These are phyloP conservation scores for Pyrocoelia pectoralis DNA, from an alignment of 2,888 invertebrate genomes.

Conservation along the genomic window DNA sequence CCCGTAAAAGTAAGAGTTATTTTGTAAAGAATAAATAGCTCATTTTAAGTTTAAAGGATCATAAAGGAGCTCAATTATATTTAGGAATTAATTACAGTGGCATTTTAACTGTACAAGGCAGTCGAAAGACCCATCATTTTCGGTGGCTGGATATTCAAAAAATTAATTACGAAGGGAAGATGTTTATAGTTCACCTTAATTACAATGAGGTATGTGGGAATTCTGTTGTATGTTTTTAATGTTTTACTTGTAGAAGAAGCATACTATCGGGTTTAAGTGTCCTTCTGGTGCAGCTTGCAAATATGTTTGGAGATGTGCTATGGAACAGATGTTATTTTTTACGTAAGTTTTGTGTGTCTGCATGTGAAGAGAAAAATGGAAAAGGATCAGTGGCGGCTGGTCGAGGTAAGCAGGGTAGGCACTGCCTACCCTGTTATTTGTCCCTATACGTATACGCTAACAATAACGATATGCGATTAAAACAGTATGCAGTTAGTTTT, in stretches of 20 bases:
- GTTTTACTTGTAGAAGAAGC: conserved; percentile 77
- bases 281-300: conserved; percentile 91
- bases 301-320: conserved; percentile 96
- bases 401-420: too few species aligned
- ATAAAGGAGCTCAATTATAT: conserved; percentile 90
- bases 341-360: conserved; percentile 76
- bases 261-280: conserved; percentile 95
- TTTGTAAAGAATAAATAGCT: not conserved
- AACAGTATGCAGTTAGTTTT: too few species aligned
- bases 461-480: too few species aligned
- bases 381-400: too few species aligned
- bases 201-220: conserved; percentile 80
- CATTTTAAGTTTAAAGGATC: conserved; percentile 72
- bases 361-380: too few species aligned
- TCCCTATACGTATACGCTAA: too few species aligned
- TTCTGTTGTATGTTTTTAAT: conserved; percentile 17
- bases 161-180: conserved; percentile 96
- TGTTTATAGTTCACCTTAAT: conserved; percentile 95
- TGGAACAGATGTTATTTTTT: conserved; percentile 97
- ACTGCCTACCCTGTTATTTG: too few species aligned
- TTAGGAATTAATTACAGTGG: conserved; percentile 96
- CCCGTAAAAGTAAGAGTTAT: conserved; percentile 82
- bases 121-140: conserved; percentile 92
- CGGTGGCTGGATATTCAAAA: conserved; percentile 96
- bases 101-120: conserved; percentile 93